A percentile compares a stretch with the other conserved stretches of the same genome.
Evolutionary conservation across 2,888 invertebrate species (phyloP).

Genomic region (Conomelus anceps): DNA sequence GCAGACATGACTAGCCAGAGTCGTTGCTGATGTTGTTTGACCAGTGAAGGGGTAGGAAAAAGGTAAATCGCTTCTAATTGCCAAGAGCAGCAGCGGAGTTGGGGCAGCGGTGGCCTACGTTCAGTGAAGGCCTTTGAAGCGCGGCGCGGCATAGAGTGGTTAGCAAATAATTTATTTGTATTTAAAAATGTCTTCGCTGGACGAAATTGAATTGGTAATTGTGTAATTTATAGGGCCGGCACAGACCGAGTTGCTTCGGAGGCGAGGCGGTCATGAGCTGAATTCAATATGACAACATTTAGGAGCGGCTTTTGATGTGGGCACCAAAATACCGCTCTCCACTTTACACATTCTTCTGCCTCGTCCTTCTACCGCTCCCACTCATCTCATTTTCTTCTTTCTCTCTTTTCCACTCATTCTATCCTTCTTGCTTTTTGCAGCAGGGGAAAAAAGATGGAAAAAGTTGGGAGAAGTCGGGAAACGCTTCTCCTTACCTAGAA

Average conservation of each 20-base stretch:
- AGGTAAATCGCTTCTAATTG: conserved; percentile 5
- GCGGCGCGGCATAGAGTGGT: not conserved
- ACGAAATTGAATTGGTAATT: conserved; percentile 13
- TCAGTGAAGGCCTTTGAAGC: not conserved
- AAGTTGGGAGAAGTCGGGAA: not conserved
- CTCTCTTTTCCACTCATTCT: conserved; percentile 17
- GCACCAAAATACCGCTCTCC: conserved; percentile 23
- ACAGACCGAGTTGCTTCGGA: not conserved
- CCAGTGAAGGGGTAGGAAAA: not conserved
- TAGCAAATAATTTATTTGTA: conserved; percentile 27
- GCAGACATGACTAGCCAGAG: not conserved
- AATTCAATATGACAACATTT: conserved; percentile 26
- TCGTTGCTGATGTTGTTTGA: not conserved
- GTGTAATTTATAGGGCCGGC: conserved; percentile 12
- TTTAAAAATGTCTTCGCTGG: conserved; percentile 19
- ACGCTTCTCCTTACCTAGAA: not conserved
- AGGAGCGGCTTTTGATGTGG: conserved; percentile 22
- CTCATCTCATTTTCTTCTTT: conserved; percentile 6
- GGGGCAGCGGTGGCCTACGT: not conserved
- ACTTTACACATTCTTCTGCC: conserved; percentile 26
- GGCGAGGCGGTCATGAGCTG: conserved; percentile 19
- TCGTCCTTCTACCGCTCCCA: conserved; percentile 18
- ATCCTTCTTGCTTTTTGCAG: not conserved
- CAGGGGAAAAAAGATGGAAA: not conserved
- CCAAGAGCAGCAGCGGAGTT: not conserved